phyloP scores from a whole-genome alignment of 1,140 invertebrate species.

The Samia ricini region DNA sequence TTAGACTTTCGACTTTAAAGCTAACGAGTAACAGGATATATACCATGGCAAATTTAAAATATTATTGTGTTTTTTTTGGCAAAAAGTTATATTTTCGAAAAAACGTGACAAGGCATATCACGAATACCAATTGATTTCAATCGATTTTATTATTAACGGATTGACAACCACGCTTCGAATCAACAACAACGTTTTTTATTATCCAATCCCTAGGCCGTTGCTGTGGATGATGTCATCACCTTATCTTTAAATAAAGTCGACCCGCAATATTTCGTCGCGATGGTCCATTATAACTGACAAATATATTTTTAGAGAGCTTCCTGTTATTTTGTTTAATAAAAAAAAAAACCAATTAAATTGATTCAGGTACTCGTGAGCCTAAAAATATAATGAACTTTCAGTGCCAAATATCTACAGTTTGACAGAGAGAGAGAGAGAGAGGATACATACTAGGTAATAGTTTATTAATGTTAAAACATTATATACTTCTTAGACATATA shows the following conservation, averaged over 20 bases:
- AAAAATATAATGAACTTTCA: neutral
- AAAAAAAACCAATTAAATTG: neutral
- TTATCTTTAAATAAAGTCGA: conserved; percentile 28
- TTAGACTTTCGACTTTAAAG: neutral
- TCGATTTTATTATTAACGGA: neutral
- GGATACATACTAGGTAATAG: no score
- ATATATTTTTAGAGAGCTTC: conserved; percentile 15
- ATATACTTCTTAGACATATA: no score
- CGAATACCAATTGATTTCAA: neutral
- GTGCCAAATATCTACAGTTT: neutral
- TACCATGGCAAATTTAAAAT: no score
- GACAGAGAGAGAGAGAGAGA: no score
- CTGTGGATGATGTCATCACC: conserved; percentile 49
- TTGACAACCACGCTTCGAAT: neutral
- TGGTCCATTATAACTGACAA: conserved; percentile 15
- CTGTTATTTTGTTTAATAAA: neutral
- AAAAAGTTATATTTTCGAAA: no score
- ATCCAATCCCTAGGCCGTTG: conserved; percentile 34
- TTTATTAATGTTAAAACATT: no score
- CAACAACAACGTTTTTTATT: conserved; percentile 19
- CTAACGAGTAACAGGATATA: no score
- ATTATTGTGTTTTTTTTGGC: no score
- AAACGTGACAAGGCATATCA: neutral
- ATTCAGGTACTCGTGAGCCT: neutral
- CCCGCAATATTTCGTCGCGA: conserved; percentile 15